phyloP scores from a whole-genome alignment of 2,113 vertebrate genomes.

The Megaceryle torquata region DNA sequence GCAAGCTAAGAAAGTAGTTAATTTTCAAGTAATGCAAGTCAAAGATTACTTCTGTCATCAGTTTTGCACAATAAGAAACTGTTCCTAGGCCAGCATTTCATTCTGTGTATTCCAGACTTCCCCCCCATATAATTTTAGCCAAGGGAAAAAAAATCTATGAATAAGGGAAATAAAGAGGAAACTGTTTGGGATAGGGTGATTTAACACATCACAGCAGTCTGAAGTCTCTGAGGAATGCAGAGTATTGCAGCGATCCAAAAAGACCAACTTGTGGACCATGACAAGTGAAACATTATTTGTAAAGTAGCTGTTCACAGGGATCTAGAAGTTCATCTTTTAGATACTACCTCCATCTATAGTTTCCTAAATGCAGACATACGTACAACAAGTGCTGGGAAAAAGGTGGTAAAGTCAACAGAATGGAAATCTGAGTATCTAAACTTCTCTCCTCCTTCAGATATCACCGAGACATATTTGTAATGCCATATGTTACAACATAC shows the following conservation, averaged over 20 bases:
- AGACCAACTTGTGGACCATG: neutral
- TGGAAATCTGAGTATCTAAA: slow-evolving; percentile 17
- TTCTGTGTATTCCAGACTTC: neutral
- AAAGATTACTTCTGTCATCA: neutral
- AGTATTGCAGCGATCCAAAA: neutral
- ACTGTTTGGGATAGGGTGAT: neutral
- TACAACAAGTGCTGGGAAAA: neutral
- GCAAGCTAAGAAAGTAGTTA: neutral
- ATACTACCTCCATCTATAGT: neutral
- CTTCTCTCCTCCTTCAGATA: neutral
- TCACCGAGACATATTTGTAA: slow-evolving; percentile 12
- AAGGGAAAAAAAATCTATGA: neutral
- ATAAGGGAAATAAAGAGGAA: neutral
- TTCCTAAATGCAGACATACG: neutral
- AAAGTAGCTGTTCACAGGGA: neutral
- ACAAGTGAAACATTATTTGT: neutral
- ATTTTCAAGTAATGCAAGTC: neutral
- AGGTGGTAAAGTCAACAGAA: neutral
- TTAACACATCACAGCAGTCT: neutral
- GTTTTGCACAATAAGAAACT: neutral
- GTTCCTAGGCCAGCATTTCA: neutral
- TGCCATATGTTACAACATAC: slow-evolving; percentile 12
- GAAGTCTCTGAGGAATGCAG: neutral
- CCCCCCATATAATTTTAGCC: neutral
- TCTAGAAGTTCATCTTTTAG: neutral